These are phyloP conservation scores for Epinephelus coioides DNA, from an alignment of 2,797 vertebrate genomes.

Conservation along the genomic window DNA sequence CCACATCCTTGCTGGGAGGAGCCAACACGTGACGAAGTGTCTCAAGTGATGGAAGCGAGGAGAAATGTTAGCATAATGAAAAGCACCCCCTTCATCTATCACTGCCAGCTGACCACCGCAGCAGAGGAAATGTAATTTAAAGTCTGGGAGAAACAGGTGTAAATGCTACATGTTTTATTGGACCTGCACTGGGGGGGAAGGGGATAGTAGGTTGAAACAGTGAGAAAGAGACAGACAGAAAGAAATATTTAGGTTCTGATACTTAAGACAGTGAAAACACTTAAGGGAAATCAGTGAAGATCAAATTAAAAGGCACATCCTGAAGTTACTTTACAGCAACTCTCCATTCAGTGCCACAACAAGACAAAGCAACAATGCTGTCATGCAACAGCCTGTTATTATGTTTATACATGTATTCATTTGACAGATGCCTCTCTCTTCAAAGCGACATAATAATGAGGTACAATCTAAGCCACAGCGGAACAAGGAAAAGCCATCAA, in stretches of 20 bases:
- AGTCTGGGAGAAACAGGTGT: not conserved
- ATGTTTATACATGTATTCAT: not conserved
- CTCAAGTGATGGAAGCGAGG: too few species aligned
- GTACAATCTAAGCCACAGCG: not conserved
- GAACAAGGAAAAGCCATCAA: not conserved
- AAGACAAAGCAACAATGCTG: conserved; percentile 1
- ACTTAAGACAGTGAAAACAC: not conserved
- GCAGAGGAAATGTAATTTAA: not conserved
- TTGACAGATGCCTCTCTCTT: not conserved
- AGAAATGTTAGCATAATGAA: too few species aligned
- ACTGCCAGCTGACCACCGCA: too few species aligned
- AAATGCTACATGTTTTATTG: too few species aligned
- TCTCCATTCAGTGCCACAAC: not conserved
- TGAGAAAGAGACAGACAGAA: not conserved
- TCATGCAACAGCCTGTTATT: not conserved
- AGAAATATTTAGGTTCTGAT: not conserved
- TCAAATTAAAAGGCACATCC: not conserved
- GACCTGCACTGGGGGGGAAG: too few species aligned
- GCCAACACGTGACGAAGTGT: too few species aligned
- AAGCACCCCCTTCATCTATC: too few species aligned
- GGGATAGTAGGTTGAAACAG: not conserved
- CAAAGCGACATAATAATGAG: not conserved
- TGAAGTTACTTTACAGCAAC: not conserved
- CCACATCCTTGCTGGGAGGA: too few species aligned
- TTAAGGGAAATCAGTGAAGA: not conserved